Evolutionary conservation across 2,888 invertebrate genomes (phyloP).

Genomic region (Icerya purchasi): DNA sequence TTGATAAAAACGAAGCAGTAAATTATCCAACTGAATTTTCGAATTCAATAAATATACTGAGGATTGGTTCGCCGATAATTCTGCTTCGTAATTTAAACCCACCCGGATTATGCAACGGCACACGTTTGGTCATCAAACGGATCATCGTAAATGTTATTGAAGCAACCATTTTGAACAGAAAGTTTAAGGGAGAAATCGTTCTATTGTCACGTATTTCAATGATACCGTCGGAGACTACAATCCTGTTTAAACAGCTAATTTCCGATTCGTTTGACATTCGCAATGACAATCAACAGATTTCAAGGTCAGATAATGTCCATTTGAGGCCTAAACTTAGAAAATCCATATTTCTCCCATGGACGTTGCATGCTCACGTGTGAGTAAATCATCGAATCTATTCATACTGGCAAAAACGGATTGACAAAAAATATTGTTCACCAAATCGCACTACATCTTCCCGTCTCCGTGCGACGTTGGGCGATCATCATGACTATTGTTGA

Average conservation of each 20-base stretch:
- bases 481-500: too few species aligned
- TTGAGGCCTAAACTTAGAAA: slow-evolving; percentile 16
- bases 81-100: neutral
- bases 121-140: too few species aligned
- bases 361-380: slow-evolving; percentile 5
- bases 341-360: slow-evolving; percentile 16
- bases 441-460: too few species aligned
- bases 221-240: slow-evolving; percentile 15
- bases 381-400: neutral
- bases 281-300: slow-evolving; percentile 17
- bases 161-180: neutral
- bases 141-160: too few species aligned
- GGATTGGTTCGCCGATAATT: neutral
- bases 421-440: slow-evolving; percentile 3
- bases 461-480: too few species aligned
- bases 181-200: slow-evolving; percentile 18
- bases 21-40: neutral
- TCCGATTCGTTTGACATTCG: slow-evolving; percentile 17
- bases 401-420: neutral
- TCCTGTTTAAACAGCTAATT: slow-evolving; percentile 17
- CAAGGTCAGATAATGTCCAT: slow-evolving; percentile 17
- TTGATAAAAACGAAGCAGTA: neutral
- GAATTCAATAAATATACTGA: too few species aligned
- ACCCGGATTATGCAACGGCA: too few species aligned
- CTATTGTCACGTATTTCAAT: slow-evolving; percentile 17